Percentiles rank a stretch among this genome's conserved stretches.
Conservation (phyloP, 2,888 invertebrate species). For the Dexiosoma caninum region DNA sequence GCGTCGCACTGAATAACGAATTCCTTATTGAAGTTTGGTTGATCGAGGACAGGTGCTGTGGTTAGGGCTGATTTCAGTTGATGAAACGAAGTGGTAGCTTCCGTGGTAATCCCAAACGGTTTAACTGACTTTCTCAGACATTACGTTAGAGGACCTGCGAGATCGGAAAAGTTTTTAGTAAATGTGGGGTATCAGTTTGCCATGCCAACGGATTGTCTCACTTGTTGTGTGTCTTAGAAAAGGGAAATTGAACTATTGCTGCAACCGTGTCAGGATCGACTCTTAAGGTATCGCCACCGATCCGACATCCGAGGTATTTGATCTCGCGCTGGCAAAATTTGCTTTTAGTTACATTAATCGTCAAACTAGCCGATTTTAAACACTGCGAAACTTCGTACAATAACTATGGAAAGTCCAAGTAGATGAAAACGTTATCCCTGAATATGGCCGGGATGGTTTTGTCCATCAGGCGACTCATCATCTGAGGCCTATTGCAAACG, state of each 20-base stretch:
- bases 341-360: not conserved
- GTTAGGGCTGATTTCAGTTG: not conserved
- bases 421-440: not conserved
- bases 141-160: not conserved
- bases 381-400: not conserved
- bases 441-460: not conserved
- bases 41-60: not conserved
- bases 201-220: not conserved
- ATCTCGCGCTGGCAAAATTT: not conserved
- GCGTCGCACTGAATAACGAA: not conserved
- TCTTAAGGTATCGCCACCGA: not conserved
- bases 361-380: not conserved
- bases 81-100: not conserved
- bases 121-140: not conserved
- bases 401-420: not conserved
- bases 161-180: not conserved
- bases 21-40: not conserved
- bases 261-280: not conserved
- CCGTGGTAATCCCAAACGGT: not conserved
- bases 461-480: not conserved
- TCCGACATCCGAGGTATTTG: not conserved
- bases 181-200: not conserved
- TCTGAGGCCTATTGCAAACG: not conserved
- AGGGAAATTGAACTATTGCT: not conserved
- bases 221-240: not conserved